Percentiles rank a stretch among this genome's conserved stretches.
These are phyloP conservation scores for Ariopsis seemanni DNA, from an alignment of 2,113 vertebrate genomes.

Conservation along the genomic window DNA sequence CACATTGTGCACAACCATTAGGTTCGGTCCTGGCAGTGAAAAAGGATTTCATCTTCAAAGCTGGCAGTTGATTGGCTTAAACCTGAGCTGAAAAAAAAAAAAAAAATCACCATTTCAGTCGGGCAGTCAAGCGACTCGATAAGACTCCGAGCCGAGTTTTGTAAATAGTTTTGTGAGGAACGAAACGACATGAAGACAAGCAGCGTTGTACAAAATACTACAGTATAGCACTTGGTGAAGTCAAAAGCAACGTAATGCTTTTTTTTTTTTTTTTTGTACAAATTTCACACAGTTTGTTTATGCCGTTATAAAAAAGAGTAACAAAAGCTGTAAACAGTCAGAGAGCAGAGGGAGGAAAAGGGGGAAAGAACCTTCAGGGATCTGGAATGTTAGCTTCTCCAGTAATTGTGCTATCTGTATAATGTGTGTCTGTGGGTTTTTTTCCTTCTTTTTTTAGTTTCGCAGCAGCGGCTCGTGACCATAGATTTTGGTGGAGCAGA, in stretches of 20 bases:
- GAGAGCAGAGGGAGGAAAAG: conserved; percentile 18
- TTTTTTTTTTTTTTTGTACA: conserved; percentile 13
- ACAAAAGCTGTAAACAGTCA: conserved; percentile 54
- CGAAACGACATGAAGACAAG: conserved; percentile 38
- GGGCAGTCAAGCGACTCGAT: conserved; percentile 37
- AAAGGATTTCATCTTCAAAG: conserved; percentile 33
- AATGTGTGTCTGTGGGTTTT: no score
- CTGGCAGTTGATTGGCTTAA: conserved; percentile 49
- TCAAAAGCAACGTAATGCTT: conserved; percentile 40
- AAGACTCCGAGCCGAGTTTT: conserved; percentile 3
- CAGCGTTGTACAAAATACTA: conserved; percentile 51
- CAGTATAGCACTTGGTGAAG: conserved; percentile 53
- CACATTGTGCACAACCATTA: conserved; percentile 23
- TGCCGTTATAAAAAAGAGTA: conserved; percentile 48
- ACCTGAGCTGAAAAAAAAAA: conserved; percentile 50
- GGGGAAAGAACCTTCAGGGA: not conserved
- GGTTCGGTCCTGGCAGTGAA: conserved; percentile 44
- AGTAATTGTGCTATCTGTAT: conserved; percentile 41
- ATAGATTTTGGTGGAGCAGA: no score
- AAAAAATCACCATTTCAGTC: not conserved
- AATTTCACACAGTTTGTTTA: conserved; percentile 45
- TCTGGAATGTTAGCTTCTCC: conserved; percentile 50
- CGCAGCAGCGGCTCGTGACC: no score
- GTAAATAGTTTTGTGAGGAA: conserved; percentile 28
- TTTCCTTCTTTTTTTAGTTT: no score